Conservation (phyloP, 2,888 invertebrate species). For the Notodonta ziczac region DNA sequence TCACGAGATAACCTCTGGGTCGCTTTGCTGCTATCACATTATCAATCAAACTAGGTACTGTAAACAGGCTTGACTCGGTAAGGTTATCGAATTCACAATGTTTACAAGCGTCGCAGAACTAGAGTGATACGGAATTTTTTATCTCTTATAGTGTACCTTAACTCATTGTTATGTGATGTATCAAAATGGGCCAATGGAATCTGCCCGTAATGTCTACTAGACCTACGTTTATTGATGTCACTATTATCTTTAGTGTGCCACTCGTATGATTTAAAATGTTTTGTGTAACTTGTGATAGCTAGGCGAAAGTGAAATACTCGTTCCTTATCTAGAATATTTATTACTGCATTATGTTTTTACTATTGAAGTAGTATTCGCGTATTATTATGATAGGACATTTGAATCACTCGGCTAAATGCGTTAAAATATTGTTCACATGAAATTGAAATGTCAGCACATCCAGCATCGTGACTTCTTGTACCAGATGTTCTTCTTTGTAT, state of each 20-base stretch:
- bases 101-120: slow-evolving; percentile 45
- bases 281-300: slow-evolving; percentile 28
- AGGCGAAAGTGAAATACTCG: slow-evolving; percentile 25
- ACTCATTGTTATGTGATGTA: slow-evolving; percentile 45
- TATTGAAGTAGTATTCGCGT: slow-evolving; percentile 11
- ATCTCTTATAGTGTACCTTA: slow-evolving; percentile 35
- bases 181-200: slow-evolving; percentile 58
- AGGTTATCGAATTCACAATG: slow-evolving; percentile 59
- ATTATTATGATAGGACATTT: slow-evolving; percentile 15
- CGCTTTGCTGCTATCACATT: slow-evolving; percentile 55
- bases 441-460: slow-evolving; percentile 24
- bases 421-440: slow-evolving; percentile 16
- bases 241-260: slow-evolving; percentile 33
- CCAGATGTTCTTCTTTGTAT: slow-evolving; percentile 35
- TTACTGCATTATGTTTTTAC: slow-evolving; percentile 13
- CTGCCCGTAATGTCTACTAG: slow-evolving; percentile 40
- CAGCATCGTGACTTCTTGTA: slow-evolving; percentile 25
- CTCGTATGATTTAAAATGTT: slow-evolving; percentile 35
- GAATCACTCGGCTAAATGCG: slow-evolving; percentile 9
- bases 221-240: slow-evolving; percentile 32
- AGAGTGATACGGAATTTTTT: slow-evolving; percentile 58
- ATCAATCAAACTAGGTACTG: slow-evolving; percentile 72
- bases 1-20: slow-evolving; percentile 61
- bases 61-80: slow-evolving; percentile 57
- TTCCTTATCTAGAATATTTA: slow-evolving; percentile 25